Evolutionary conservation across 2,797 vertebrate species (phyloP).

Genomic region (Myotis findleyi): DNA sequence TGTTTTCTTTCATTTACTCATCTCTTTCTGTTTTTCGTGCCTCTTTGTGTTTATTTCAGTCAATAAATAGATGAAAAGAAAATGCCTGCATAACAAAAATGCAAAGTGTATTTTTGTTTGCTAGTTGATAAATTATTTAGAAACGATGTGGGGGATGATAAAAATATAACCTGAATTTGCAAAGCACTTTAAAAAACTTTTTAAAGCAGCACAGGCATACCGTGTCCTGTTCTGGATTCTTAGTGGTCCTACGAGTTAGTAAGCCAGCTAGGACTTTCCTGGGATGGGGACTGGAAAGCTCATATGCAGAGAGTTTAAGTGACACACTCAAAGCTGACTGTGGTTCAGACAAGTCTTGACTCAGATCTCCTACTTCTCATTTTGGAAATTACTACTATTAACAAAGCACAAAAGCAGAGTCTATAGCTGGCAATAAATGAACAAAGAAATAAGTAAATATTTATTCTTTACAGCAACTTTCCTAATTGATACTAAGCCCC

Average conservation of each 20-base stretch:
- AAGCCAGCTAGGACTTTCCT: background rate
- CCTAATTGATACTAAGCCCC: slow-evolving; percentile 34
- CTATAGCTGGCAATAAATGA: slow-evolving; percentile 47
- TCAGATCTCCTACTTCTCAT: background rate
- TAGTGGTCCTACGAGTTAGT: background rate
- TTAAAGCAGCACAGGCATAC: background rate
- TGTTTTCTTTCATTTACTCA: slow-evolving; percentile 63
- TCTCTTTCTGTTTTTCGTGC: slow-evolving; percentile 54
- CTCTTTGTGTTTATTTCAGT: slow-evolving; percentile 73
- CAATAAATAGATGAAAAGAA: slow-evolving; percentile 74
- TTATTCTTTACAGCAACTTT: slow-evolving; percentile 51
- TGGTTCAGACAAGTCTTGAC: background rate
- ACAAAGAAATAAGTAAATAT: slow-evolving; percentile 43
- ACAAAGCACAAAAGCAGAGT: slow-evolving; percentile 50
- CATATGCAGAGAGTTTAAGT: background rate
- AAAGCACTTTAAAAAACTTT: slow-evolving; percentile 31
- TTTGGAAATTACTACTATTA: background rate
- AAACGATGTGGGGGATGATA: slow-evolving; percentile 50
- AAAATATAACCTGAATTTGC: slow-evolving; percentile 64
- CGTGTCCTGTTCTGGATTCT: background rate
- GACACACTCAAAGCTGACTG: background rate
- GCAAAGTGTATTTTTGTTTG: slow-evolving; percentile 64
- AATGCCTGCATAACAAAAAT: slow-evolving; percentile 69
- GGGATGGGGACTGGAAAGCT: background rate
- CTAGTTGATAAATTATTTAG: slow-evolving; percentile 73